Percentiles rank a stretch among this genome's conserved stretches.
phyloP scores from a whole-genome alignment of 2,888 invertebrate species.

The Blastobasis adustella region DNA sequence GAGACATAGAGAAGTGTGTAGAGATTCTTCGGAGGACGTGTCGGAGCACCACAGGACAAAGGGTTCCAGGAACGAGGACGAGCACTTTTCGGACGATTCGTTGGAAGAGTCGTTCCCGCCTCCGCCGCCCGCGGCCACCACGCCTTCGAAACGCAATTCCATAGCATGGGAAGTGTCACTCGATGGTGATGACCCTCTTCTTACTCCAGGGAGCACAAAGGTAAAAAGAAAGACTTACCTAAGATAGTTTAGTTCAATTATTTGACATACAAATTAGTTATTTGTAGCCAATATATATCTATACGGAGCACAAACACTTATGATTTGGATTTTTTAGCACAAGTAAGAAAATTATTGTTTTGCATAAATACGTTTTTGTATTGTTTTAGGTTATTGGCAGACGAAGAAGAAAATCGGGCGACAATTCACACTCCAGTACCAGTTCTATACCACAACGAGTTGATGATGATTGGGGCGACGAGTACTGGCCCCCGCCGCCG shows the following conservation, averaged over 20 bases:
- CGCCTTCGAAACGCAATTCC: conserved; percentile 83
- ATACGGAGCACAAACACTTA: too few relatives aligned
- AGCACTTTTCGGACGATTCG: conserved; percentile 88
- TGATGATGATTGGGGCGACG: conserved; percentile 75
- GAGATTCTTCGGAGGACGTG: conserved; percentile 73
- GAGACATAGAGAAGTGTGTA: conserved; percentile 86
- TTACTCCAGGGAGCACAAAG: conserved; percentile 82
- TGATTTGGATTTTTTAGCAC: too few relatives aligned
- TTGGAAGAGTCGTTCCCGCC: conserved; percentile 84
- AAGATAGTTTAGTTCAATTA: too few relatives aligned
- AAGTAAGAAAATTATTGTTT: too few relatives aligned
- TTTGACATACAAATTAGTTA: too few relatives aligned
- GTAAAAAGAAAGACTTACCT: conserved; percentile 33
- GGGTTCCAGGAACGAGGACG: conserved; percentile 56
- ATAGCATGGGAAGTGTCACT: conserved; percentile 92
- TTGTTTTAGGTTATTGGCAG: conserved; percentile 71
- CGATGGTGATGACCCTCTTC: conserved; percentile 80
- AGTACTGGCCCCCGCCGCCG: conserved; percentile 84
- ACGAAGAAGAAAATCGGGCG: conserved; percentile 72
- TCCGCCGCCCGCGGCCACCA: conserved; percentile 70
- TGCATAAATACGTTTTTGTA: conserved; percentile 1
- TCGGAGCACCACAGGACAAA: conserved; percentile 48
- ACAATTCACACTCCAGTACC: conserved; percentile 78
- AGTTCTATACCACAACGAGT: conserved; percentile 82
- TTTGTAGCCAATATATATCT: too few relatives aligned